Base-by-base conservation (phyloP, 1,140 invertebrate genomes). In the Anagrus nilaparvatae region DNA sequence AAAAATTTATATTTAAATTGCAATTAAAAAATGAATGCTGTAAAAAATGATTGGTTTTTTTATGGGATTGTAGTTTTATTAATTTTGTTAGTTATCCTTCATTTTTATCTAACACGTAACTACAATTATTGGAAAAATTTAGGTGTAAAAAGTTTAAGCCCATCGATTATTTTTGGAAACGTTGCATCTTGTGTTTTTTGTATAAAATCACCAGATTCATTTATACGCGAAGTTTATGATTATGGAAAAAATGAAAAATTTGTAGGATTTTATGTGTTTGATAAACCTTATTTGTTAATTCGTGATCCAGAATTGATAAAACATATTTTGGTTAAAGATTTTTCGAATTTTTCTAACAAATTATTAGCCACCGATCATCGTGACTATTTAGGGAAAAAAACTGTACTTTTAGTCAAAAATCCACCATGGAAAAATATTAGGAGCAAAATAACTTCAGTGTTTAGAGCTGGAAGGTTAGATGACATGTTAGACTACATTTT, bases 281-380 rank as follows among this genome's bases (percentile, higher is more conserved):
- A 65, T 23, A 55, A 56, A 9, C 67, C 68, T 0, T 49, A 36
- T 1, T 38, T 74, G 0, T 19, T 74, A 2, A n/a, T 71, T 3
- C 56, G 67, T 3, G 70, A 74, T 44, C 55, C 63, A 0, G 58
- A 69, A 3, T 31, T 72, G 1, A 46, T 73, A 0, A 72, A 70
- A 40, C 44, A 61, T 4, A 37, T 75, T 10, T 19, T 70, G 8
- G 53, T 72, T 3, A 72, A 70, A 42, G 72, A 73, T 35, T 74
- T 73, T 39, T 47, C 62, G 25, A 44, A 62, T 21, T 72, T 72
- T 28, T 4, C 28, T 0, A 56, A 70, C 28, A 53, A 61, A 40
- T 51, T 50, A 4, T 19, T 43, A 0, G 7, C 17, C 1, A 28
- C 58, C 0, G 44, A 57, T 45, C 32, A 50, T 10, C 17, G 38